These are phyloP conservation scores for Scatophagus argus DNA, from an alignment of 2,113 vertebrate species.

Conservation along the genomic window DNA sequence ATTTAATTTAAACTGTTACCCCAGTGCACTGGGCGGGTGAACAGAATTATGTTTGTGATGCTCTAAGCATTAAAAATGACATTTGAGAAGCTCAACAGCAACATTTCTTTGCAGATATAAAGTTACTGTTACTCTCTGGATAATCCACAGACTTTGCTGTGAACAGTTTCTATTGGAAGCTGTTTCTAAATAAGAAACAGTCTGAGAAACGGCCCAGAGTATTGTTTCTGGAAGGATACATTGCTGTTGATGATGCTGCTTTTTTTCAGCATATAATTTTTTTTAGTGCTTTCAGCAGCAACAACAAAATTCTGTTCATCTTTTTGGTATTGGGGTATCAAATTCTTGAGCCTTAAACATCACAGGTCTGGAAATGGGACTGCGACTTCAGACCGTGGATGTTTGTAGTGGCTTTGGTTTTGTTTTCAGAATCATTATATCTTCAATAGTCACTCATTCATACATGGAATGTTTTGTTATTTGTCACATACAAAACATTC, in stretches of 20 bases:
- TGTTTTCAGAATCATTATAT: too few relatives aligned
- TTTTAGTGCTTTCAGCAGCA: conserved; percentile 20
- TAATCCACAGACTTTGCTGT: conserved; percentile 29
- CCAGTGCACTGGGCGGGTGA: not conserved
- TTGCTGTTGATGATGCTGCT: not conserved
- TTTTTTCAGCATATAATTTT: conserved; percentile 18
- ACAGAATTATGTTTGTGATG: conserved; percentile 6
- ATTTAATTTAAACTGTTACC: conserved; percentile 4
- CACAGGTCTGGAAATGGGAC: too few relatives aligned
- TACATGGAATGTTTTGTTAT: not conserved
- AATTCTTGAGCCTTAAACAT: not conserved
- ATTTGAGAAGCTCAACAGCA: conserved; percentile 34
- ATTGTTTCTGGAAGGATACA: conserved; percentile 8
- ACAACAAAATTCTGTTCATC: conserved; percentile 10
- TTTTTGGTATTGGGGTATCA: not conserved
- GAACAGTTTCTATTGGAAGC: conserved; percentile 13
- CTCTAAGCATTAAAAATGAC: conserved; percentile 33
- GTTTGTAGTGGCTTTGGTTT: too few relatives aligned
- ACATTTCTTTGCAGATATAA: conserved; percentile 27
- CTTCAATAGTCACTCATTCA: not conserved
- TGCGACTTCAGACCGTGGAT: too few relatives aligned
- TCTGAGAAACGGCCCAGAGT: conserved; percentile 1
- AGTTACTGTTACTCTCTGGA: conserved; percentile 1
- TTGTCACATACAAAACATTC: conserved; percentile 21
- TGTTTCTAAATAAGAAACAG: conserved; percentile 5